These are phyloP conservation scores for Corvus moneduloides DNA, from an alignment of 2,113 vertebrate species.

Conservation along the genomic window DNA sequence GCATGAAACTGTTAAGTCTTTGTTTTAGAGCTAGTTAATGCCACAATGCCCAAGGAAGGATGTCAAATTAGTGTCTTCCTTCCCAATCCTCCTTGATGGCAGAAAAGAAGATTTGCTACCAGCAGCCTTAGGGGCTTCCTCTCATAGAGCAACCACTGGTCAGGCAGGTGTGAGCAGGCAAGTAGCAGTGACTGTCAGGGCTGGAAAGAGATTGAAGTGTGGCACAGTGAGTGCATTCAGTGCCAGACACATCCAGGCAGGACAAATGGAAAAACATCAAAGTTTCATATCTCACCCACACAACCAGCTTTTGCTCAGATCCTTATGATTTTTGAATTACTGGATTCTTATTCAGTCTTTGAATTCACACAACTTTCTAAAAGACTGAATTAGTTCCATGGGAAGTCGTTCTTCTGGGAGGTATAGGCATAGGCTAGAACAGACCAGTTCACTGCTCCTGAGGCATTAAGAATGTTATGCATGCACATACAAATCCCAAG, in stretches of 20 bases:
- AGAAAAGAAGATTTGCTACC: not conserved
- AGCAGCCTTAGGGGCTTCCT: not conserved
- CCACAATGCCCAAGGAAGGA: not conserved
- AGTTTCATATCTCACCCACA: not conserved
- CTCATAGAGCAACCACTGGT: not conserved
- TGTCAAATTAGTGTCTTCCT: not conserved
- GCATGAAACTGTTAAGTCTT: not conserved
- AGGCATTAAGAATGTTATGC: not conserved
- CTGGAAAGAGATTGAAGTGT: not conserved
- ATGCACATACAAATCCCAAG: not conserved
- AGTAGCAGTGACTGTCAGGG: not conserved
- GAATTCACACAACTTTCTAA: not conserved
- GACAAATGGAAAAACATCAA: conserved; percentile 19
- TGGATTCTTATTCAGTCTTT: not conserved
- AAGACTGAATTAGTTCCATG: not conserved
- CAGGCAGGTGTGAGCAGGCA: not conserved
- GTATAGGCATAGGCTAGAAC: not conserved
- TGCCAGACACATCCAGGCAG: not conserved
- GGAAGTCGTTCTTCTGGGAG: not conserved
- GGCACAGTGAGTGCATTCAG: not conserved
- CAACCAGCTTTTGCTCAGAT: not conserved
- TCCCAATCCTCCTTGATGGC: not conserved
- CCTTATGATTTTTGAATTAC: not conserved
- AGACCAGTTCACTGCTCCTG: not conserved
- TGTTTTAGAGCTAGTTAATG: not conserved